phyloP scores from a whole-genome alignment of 1,140 invertebrate genomes.

The Ectropis grisescens region DNA sequence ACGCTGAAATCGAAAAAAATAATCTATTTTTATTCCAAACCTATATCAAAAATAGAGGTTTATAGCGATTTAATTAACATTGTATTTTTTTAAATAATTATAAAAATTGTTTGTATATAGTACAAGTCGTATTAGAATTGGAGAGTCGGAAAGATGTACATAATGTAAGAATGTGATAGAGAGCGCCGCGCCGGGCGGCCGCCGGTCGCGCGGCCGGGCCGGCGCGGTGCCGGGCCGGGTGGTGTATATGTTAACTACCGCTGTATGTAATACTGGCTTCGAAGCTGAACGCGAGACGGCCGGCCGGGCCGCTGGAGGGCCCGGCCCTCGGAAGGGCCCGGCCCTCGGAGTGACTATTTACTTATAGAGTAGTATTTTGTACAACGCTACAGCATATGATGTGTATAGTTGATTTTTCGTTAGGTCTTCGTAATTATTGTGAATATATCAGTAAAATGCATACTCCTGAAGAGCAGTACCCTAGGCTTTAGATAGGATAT shows the following conservation, averaged over 20 bases:
- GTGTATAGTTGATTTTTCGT: constrained; percentile 56
- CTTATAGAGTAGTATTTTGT: constrained; percentile 53
- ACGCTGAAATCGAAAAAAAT: constrained; percentile 47
- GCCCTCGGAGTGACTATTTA: constrained; percentile 29
- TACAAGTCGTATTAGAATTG: constrained; percentile 62
- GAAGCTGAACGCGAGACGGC: constrained; percentile 29
- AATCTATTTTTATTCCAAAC: constrained; percentile 65
- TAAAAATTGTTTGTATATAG: constrained; percentile 68
- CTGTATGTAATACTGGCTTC: constrained; percentile 60
- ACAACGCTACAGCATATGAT: constrained; percentile 40
- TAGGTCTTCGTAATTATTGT: constrained; percentile 59
- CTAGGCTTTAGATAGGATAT: constrained; percentile 27
- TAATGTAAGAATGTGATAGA: constrained; percentile 40
- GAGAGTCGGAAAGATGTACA: constrained; percentile 51
- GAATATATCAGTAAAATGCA: constrained; percentile 62
- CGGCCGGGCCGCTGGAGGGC: constrained; percentile 48
- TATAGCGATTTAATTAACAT: constrained; percentile 60
- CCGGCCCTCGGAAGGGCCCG: constrained; percentile 18
- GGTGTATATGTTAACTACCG: constrained; percentile 43
- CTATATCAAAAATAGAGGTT: constrained; percentile 55
- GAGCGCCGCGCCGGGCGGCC: constrained; percentile 25
- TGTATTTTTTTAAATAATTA: constrained; percentile 63
- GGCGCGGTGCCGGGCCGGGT: constrained; percentile 18
- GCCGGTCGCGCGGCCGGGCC: constrained; percentile 20
- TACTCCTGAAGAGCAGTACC: constrained; percentile 42